Evolutionary conservation across 2,888 invertebrate species (phyloP).

Genomic region (Esperia sulphurella): DNA sequence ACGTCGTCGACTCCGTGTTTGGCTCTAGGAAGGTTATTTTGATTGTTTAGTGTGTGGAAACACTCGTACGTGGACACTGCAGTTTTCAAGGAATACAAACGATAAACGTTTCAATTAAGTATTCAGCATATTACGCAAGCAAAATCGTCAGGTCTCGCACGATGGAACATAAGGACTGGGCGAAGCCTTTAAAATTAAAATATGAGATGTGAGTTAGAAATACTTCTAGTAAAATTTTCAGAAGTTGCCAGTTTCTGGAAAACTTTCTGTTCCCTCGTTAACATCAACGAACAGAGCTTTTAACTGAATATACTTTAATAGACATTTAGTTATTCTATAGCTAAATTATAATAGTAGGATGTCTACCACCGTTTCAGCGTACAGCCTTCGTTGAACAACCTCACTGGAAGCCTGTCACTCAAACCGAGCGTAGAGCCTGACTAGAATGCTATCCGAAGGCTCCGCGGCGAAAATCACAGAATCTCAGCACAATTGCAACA

Average conservation of each 20-base stretch:
- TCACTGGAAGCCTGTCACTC: constrained; percentile 28
- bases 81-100: neutral
- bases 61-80: neutral
- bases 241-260: no score
- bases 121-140: no score
- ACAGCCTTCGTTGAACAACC: constrained; percentile 32
- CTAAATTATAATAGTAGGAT: constrained; percentile 12
- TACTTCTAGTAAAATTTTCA: no score
- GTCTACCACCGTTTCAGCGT: constrained; percentile 20
- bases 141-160: no score
- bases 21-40: neutral
- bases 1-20: constrained; percentile 19
- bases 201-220: no score
- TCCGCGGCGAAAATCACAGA: constrained; percentile 25
- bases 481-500: constrained; percentile 28
- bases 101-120: no score
- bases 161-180: no score
- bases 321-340: neutral
- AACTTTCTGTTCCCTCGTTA: no score
- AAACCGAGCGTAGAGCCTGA: constrained; percentile 14
- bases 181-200: no score
- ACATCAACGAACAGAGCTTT: no score
- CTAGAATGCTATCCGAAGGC: constrained; percentile 30
- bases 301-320: no score
- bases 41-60: neutral